Evolutionary conservation across 2,888 invertebrate species (phyloP).

Genomic region (Blera fallax): DNA sequence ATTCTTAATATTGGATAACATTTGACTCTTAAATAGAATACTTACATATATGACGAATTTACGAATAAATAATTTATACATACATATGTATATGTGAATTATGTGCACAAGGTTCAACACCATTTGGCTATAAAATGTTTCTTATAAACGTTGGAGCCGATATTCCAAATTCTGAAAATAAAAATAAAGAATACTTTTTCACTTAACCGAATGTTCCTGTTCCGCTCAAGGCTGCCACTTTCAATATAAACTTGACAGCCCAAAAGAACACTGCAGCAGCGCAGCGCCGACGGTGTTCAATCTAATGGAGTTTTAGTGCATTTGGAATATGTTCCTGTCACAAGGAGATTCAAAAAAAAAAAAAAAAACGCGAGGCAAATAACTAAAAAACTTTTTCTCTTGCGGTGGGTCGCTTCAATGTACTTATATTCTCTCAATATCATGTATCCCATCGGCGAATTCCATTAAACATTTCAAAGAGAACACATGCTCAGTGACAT

Average conservation of each 20-base stretch:
- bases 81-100: too few species aligned
- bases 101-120: too few species aligned
- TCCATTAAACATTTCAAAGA: constrained; percentile 54
- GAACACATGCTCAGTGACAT: constrained; percentile 27
- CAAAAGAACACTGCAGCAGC: not conserved
- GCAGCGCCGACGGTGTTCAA: constrained; percentile 27
- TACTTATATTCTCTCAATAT: not conserved
- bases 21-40: too few species aligned
- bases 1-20: too few species aligned
- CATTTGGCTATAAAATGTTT: too few species aligned
- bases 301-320: constrained; percentile 56
- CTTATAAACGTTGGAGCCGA: too few species aligned
- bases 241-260: constrained; percentile 32
- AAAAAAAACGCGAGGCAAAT: constrained; percentile 11
- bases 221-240: constrained; percentile 29
- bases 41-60: too few species aligned
- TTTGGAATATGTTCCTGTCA: constrained; percentile 44
- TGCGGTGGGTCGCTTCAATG: not conserved
- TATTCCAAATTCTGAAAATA: not conserved
- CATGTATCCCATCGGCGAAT: constrained; percentile 22
- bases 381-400: constrained; percentile 1
- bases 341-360: not conserved
- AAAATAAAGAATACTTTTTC: not conserved
- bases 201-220: constrained; percentile 49
- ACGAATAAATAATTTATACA: too few species aligned